Evolutionary conservation across 2,888 invertebrate genomes (phyloP), one percentile per base, ranked within the genome.

Genomic region (Alcis repandata): DNA sequence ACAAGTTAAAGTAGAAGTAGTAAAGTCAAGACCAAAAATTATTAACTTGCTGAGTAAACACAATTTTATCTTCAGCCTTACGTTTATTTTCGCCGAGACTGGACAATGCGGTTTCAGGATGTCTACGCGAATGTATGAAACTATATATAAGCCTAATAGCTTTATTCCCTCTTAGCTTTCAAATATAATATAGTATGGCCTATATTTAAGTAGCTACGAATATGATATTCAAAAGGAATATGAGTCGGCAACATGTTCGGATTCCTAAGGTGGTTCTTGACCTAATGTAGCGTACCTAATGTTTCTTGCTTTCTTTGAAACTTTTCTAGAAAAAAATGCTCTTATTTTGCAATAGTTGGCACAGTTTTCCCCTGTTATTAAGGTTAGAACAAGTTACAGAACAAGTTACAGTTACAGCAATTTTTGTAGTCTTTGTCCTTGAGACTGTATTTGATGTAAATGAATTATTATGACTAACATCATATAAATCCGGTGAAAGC

Each of bases 401-500:
- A 27, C 27, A 27, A 27, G 27, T 2, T 4, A 2, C 13, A 13
- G 11, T 20, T 20, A 2, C 20, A 20, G 20, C 45, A 45, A 45
- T 13, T 11, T 9, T 17, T 41, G 4, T 45, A 20, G 4, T 13
- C 6, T 20, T 45, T 45, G 45, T 20, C 45, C 45, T 13, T 41
- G 8, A 17, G 41, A 17, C 9, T 41, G 8, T 17, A 17, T 17
- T 9, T 41, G 41, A 8, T 41, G 17, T 17, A 8, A 2, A 38
- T 3, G n/a, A n/a, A 4, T n/a, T 40, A 41, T 46, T 27, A 66
- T 72, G 71, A 71, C 58, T 71, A 67, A 74, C 67, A 69, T 64
- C 57, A 68, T 70, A 66, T 67, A 79, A 79, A 80, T 80, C 76
- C 74, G 76, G 82, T 78, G 83, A 84, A 82, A 84, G 83, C 75